Conservation (phyloP, 2,797 vertebrate genomes). For the Pseudopleuronectes americanus region DNA sequence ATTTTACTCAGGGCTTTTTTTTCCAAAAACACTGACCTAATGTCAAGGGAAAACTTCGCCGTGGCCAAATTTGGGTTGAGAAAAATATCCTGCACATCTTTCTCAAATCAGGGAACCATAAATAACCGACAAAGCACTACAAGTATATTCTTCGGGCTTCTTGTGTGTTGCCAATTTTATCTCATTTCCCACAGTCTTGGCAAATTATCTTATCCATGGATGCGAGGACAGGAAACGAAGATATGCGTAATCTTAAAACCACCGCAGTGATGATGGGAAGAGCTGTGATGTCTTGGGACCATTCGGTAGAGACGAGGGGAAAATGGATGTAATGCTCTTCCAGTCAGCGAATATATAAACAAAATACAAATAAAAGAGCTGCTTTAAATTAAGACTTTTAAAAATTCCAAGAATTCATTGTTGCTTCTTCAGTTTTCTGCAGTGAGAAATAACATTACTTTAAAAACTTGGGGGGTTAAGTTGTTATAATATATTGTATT, state of each 20-base stretch:
- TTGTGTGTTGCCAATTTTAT: constrained; percentile 20
- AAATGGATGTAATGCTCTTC: too few relatives aligned
- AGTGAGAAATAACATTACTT: constrained; percentile 26
- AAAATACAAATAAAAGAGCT: too few relatives aligned
- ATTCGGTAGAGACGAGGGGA: constrained; percentile 4
- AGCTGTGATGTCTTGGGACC: constrained; percentile 24
- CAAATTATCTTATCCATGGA: constrained; percentile 66
- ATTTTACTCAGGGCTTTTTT: neutral
- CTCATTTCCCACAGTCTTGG: constrained; percentile 54
- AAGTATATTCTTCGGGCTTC: constrained; percentile 12
- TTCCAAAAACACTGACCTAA: neutral
- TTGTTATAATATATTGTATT: neutral
- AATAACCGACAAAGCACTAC: constrained; percentile 14
- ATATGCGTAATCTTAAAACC: constrained; percentile 68
- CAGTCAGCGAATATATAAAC: neutral
- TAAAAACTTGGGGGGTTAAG: neutral
- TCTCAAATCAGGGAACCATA: constrained; percentile 22
- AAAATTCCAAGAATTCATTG: too few relatives aligned
- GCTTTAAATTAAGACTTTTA: too few relatives aligned
- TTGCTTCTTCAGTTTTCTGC: neutral
- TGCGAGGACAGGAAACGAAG: constrained; percentile 66
- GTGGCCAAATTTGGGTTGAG: constrained; percentile 12
- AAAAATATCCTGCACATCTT: neutral
- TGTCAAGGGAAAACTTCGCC: constrained; percentile 15
- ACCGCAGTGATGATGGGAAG: constrained; percentile 53